Percentiles rank a stretch among this genome's conserved stretches.
phyloP scores from a whole-genome alignment of 2,888 invertebrate genomes.

The Dicyrtomina minuta region DNA sequence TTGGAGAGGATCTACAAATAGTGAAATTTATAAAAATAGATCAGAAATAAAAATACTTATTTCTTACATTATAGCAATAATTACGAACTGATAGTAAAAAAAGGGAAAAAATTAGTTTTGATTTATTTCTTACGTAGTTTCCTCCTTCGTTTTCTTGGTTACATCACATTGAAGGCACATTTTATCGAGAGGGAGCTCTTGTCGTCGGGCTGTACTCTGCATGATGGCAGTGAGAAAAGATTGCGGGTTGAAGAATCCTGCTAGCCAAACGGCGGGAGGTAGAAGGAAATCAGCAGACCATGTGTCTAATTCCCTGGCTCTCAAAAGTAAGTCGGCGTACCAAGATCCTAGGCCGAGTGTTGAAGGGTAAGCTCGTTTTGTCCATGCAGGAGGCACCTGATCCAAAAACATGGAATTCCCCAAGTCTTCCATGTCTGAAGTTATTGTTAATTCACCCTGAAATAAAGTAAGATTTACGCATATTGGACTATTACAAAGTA shows the following conservation, averaged over 20 bases:
- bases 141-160: no score
- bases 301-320: slow-evolving; percentile 84
- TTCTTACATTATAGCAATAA: no score
- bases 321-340: slow-evolving; percentile 85
- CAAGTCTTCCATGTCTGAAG: slow-evolving; percentile 92
- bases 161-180: no score
- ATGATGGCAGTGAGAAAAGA: slow-evolving; percentile 94
- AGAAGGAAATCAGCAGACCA: slow-evolving; percentile 85
- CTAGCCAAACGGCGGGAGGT: slow-evolving; percentile 72
- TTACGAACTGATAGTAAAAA: no score
- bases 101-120: no score
- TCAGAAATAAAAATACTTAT: no score
- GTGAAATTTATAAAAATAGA: no score
- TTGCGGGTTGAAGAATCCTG: slow-evolving; percentile 98
- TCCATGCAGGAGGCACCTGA: slow-evolving; percentile 88
- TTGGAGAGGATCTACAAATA: slow-evolving; percentile 74
- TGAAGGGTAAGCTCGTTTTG: slow-evolving; percentile 86
- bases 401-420: slow-evolving; percentile 90
- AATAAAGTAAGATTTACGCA: no score
- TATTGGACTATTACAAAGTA: no score
- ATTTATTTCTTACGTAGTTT: slow-evolving; percentile 94
- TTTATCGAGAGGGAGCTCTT: slow-evolving; percentile 91
- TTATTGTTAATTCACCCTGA: slow-evolving; percentile 91
- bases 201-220: slow-evolving; percentile 93
- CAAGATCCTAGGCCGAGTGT: slow-evolving; percentile 82